These are phyloP conservation scores for Distichodus sexfasciatus DNA, from an alignment of 2,797 vertebrate genomes.

Conservation along the genomic window DNA sequence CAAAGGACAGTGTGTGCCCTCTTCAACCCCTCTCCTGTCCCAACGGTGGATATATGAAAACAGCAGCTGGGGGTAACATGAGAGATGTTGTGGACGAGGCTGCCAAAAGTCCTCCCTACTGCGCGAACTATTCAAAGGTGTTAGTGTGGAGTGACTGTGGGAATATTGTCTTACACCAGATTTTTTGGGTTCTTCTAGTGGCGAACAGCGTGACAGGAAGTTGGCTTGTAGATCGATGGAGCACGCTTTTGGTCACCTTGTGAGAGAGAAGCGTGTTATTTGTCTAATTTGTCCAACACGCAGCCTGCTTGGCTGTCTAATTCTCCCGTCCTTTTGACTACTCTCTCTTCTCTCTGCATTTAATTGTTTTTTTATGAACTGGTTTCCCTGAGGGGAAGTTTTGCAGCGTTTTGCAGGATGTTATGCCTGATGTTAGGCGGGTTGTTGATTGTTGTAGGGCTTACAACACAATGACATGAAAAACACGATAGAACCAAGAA, in stretches of 20 bases:
- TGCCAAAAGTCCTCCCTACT: slow-evolving; percentile 19
- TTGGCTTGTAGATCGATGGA: not conserved
- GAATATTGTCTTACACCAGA: not conserved
- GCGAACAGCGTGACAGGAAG: not conserved
- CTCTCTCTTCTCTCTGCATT: slow-evolving; percentile 4
- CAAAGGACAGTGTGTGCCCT: slow-evolving; percentile 54
- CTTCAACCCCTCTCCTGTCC: not conserved
- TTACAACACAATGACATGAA: no score
- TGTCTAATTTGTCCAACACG: not conserved
- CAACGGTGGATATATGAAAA: slow-evolving; percentile 39
- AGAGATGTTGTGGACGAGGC: slow-evolving; percentile 17
- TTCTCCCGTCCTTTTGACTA: not conserved
- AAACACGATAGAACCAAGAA: no score
- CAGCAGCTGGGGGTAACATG: slow-evolving; percentile 47
- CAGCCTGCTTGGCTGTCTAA: not conserved
- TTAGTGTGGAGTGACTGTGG: not conserved
- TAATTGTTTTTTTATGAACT: slow-evolving; percentile 3
- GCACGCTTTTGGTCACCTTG: not conserved
- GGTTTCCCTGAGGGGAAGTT: not conserved
- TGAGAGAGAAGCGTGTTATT: not conserved
- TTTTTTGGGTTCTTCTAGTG: not conserved
- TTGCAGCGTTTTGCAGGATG: not conserved
- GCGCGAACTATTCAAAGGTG: not conserved
- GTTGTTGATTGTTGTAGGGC: no score
- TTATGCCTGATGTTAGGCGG: no score